phyloP scores from a whole-genome alignment of 2,797 vertebrate species.

The Spinibarbus caldwelli region DNA sequence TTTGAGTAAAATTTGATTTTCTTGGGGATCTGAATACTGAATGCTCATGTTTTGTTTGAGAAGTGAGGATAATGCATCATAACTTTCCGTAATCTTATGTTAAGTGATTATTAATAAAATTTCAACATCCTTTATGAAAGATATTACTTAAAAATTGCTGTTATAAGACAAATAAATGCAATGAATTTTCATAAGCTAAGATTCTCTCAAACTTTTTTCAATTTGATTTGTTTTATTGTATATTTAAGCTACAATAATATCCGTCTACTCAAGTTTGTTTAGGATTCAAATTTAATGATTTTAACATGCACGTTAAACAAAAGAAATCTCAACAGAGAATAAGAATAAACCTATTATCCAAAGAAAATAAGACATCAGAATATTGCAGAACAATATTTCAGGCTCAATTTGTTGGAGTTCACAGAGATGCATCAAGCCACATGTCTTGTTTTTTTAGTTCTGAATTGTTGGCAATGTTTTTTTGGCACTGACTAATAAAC shows the following conservation, averaged over 20 bases:
- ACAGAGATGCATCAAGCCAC: background rate
- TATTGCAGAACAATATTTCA: background rate
- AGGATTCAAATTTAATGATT: background rate
- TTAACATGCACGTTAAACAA: background rate
- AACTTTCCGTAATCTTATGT: background rate
- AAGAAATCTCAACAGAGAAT: background rate
- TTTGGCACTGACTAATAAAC: background rate
- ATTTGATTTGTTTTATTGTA: background rate
- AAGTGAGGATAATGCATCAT: background rate
- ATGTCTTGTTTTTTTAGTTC: background rate
- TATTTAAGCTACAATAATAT: background rate
- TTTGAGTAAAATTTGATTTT: background rate
- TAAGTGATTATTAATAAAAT: background rate
- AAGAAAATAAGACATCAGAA: constrained; percentile 8
- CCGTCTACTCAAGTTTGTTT: background rate
- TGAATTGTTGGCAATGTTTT: background rate
- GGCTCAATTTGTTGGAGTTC: background rate
- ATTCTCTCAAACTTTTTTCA: background rate
- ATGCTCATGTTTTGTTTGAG: background rate
- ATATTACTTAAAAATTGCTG: background rate
- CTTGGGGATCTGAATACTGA: background rate
- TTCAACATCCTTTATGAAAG: background rate
- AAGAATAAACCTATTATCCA: background rate
- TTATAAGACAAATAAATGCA: background rate
- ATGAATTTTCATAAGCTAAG: background rate